These are phyloP conservation scores for Aleadryas rufinucha DNA, from an alignment of 2,113 vertebrate species.

Conservation along the genomic window DNA sequence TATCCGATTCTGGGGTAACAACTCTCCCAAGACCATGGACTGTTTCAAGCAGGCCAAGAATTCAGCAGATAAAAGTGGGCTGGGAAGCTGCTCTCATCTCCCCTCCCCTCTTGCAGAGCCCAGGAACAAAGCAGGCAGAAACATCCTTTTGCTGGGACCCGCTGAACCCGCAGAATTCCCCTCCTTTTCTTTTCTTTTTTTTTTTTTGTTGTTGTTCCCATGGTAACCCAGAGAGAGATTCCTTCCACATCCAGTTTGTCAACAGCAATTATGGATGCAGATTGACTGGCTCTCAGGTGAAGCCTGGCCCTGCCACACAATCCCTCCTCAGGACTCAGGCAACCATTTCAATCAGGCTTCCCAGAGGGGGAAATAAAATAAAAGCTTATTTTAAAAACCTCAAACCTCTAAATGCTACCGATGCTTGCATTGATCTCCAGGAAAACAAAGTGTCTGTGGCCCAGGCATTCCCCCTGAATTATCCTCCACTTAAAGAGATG, in stretches of 20 bases:
- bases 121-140: background rate
- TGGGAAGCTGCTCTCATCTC: background rate
- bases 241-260: slow-evolving; percentile 31
- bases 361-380: background rate
- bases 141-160: background rate
- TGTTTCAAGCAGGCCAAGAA: background rate
- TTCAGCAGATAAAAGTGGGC: background rate
- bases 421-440: background rate
- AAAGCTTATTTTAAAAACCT: background rate
- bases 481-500: background rate
- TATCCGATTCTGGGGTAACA: rapidly evolving
- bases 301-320: background rate
- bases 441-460: background rate
- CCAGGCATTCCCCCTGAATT: background rate
- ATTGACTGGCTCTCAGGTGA: slow-evolving; percentile 30
- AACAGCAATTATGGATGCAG: background rate
- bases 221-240: slow-evolving; percentile 4
- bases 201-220: background rate
- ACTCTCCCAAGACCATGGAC: background rate
- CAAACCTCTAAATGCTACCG: background rate
- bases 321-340: background rate
- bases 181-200: background rate
- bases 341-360: background rate
- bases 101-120: background rate
- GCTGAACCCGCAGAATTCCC: slow-evolving; percentile 52